A percentile compares a stretch with the other conserved stretches of the same genome.
Conservation (phyloP, 2,888 invertebrate genomes). For the Dryadula phaetusa region DNA sequence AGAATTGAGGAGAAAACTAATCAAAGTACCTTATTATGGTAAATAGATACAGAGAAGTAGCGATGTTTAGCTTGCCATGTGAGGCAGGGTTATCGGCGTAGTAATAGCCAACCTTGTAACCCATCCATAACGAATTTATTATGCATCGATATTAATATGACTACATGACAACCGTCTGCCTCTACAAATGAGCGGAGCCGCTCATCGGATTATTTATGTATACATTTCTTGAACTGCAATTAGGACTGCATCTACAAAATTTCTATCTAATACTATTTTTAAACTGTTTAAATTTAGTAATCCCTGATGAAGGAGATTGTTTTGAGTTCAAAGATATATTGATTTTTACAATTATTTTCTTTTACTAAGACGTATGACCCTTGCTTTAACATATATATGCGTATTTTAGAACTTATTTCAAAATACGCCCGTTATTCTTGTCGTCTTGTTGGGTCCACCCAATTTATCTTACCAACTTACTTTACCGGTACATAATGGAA, state of each 20-base stretch:
- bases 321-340: too few relatives aligned
- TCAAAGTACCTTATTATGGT: not conserved
- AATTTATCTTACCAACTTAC: too few relatives aligned
- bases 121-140: constrained; percentile 83
- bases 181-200: constrained; percentile 79
- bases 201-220: constrained; percentile 79
- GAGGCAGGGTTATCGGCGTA: constrained; percentile 63
- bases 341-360: too few relatives aligned
- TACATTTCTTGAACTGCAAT: constrained; percentile 78
- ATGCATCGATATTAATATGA: constrained; percentile 83
- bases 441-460: too few relatives aligned
- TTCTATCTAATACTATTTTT: not conserved
- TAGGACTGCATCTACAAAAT: constrained; percentile 63
- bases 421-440: too few relatives aligned
- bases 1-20: not conserved
- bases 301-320: too few relatives aligned
- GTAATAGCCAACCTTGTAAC: constrained; percentile 79
- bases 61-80: constrained; percentile 67
- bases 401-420: too few relatives aligned
- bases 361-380: not conserved
- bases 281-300: too few relatives aligned
- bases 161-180: constrained; percentile 80
- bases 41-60: constrained; percentile 45
- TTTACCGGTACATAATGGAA: too few relatives aligned
- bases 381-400: too few relatives aligned